Evolutionary conservation across 1,140 invertebrate genomes (phyloP).

Genomic region (Leptinotarsa undecemlineata): DNA sequence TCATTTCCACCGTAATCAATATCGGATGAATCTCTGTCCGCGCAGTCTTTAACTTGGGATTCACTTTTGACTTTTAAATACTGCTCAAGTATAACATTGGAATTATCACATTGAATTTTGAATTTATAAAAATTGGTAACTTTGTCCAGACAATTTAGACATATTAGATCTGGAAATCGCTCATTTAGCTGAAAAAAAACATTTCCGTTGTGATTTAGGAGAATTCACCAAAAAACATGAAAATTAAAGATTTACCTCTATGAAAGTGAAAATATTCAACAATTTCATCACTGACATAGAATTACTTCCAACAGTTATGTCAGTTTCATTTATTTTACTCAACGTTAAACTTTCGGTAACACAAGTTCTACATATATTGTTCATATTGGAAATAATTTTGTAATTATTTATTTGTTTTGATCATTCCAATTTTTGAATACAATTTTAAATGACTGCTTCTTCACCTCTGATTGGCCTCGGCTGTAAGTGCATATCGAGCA

Average conservation of each 20-base stretch:
- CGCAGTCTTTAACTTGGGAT: not conserved
- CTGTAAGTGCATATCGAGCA: too few relatives aligned
- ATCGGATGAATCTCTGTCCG: not conserved
- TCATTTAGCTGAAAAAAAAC: slow-evolving; percentile 37
- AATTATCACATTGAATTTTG: slow-evolving; percentile 43
- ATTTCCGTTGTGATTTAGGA: slow-evolving; percentile 6
- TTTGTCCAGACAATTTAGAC: slow-evolving; percentile 40
- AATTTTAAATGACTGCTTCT: too few relatives aligned
- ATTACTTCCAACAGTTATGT: slow-evolving; percentile 34
- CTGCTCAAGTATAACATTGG: slow-evolving; percentile 34
- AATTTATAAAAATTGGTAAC: slow-evolving; percentile 41
- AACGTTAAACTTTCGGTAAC: slow-evolving; percentile 33
- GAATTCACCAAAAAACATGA: too few relatives aligned
- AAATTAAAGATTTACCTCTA: slow-evolving; percentile 32
- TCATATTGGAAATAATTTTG: not conserved
- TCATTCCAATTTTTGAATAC: too few relatives aligned
- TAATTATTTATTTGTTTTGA: not conserved
- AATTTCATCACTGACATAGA: slow-evolving; percentile 35
- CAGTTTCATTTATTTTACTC: slow-evolving; percentile 34
- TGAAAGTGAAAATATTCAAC: slow-evolving; percentile 35
- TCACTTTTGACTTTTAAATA: slow-evolving; percentile 29
- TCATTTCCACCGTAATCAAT: not conserved
- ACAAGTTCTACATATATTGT: slow-evolving; percentile 43
- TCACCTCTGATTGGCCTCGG: too few relatives aligned
- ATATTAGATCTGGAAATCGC: slow-evolving; percentile 42